These are phyloP conservation scores for Aquatica leii DNA, from an alignment of 2,888 invertebrate genomes.

Conservation along the genomic window DNA sequence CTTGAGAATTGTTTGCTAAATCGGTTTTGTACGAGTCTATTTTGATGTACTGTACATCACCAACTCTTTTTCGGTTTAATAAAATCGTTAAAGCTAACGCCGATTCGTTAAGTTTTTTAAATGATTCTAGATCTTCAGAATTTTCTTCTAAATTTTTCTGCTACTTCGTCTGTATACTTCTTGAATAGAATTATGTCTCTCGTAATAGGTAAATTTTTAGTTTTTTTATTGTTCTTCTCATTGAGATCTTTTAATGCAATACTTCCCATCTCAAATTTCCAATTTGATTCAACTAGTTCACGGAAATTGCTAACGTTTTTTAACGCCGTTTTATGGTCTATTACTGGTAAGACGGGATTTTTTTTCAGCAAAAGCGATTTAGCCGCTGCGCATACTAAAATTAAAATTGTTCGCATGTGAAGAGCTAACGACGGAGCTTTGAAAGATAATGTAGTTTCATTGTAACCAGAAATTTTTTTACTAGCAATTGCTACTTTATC, in stretches of 20 bases:
- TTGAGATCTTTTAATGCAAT: no score
- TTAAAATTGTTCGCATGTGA: conserved; percentile 13
- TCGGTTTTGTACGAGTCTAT: conserved; percentile 18
- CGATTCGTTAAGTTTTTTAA: conserved; percentile 32
- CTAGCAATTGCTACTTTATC: conserved; percentile 11
- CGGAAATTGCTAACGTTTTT: conserved; percentile 8
- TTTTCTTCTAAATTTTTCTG: no score
- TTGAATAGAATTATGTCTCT: no score
- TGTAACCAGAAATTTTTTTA: conserved; percentile 18
- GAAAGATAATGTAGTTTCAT: conserved; percentile 8
- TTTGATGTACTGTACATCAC: conserved; percentile 37
- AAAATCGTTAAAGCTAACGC: conserved; percentile 16
- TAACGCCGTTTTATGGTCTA: neutral
- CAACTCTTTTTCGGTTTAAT: conserved; percentile 26
- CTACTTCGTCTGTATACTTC: no score
- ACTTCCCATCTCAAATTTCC: no score
- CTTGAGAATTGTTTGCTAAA: conserved; percentile 21
- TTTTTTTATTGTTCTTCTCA: conserved; percentile 7
- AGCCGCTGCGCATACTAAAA: neutral
- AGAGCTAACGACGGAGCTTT: conserved; percentile 4
- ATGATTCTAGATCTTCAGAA: no score
- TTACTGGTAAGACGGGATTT: neutral
- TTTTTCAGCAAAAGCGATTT: conserved; percentile 1
- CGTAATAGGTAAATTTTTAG: conserved; percentile 3
- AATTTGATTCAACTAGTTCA: conserved; percentile 3